Base-by-base conservation (phyloP, 2,888 invertebrate species). In the Dynastes maya region DNA sequence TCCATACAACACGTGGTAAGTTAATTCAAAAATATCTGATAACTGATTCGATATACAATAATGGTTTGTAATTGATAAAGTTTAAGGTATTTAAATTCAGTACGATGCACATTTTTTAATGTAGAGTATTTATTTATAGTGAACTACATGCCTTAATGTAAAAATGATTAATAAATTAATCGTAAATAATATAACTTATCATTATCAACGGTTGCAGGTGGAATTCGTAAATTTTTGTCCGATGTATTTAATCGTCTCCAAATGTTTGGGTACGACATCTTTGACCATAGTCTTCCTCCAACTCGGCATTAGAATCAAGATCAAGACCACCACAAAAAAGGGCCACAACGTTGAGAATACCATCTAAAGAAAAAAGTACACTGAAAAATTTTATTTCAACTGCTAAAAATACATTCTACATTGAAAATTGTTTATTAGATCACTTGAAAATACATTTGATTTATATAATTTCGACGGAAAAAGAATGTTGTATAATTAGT, bases 331-430 rank as follows among this genome's bases (percentile, higher is more conserved):
- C 27, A 78, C 67, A 58, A 83, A 79, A 68, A 83, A 83, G 6
- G 84, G 84, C 83, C 83, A 84, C 22, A 84, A 61, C 32, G 82
- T 76, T n/a, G 82, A 80, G 72, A 82, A 82, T 16, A 84, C 64
- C 9, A 84, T 64, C 84, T 84, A 77, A 16, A 83, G 82, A 11
- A 5, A 76, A 70, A 64, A 27, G 6, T 16, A 1, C 16, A 8
- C 40, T n/a, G 37, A 4, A 67, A 63, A 13, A 22, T 16, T 45
- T 6, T 55, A 2, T 22, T 55, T 2, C 2, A 55, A 22, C 16
- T 58, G 3, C 22, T 22, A 4, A 58, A 16, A 58, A 22, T 58
- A 58, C 22, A 58, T 9, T 8, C n/a, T 5, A 58, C 8, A 22
- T 16, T n/a, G 5, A 3, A 9, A 58, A 58, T 22, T 9, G 13